Base-by-base conservation (phyloP, 2,797 vertebrate species). In the Argentina silus region DNA sequence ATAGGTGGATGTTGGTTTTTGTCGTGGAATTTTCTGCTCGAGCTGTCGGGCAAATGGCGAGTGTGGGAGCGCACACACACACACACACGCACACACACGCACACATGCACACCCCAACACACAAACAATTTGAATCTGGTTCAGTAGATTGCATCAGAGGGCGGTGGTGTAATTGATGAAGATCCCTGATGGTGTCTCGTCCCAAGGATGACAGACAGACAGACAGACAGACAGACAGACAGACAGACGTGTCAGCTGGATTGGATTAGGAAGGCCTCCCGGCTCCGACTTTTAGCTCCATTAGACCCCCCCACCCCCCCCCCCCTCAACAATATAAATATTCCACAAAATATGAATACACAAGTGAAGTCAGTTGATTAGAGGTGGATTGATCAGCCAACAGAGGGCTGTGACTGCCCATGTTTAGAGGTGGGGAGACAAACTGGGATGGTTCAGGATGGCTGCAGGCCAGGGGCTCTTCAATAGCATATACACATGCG, bases 301-400 rank as follows among this genome's bases (percentile, higher is more conserved):
- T 67, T 62, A 77, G 69, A 84, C 59, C 15, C 27, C 27, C 4
- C 27, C 27, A 36, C 27, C 27, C 27, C 44, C 70, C 81, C 11
- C 11, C 45, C 47, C 23, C 59, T 62, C n/a, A 14, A 12, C 17
- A 78, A 83, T 70, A 85, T 85, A 89, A 83, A 88, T 81, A 86
- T 85, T 87, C 77, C 80, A 83, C 82, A 85, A 85, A 81, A 90
- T 85, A 88, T 89, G 90, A 91, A 91, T 87, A 85, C 78, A 60
- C 68, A 64, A 86, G 81, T 87, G 73, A 61, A 80, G 81, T 81
- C 73, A 36, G 48, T 72, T 83, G 83, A 80, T 89, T 87, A 81
- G 81, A 65, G 45, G 65, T 88, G 75, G 73, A 72, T 86, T 84
- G 78, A 77, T 70, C 72, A 74, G 67, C 68, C 64, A 62, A 59